Evolutionary conservation across 2,888 invertebrate species (phyloP), one percentile per base, ranked within the genome.

Genomic region (Trachelus stipa): DNA sequence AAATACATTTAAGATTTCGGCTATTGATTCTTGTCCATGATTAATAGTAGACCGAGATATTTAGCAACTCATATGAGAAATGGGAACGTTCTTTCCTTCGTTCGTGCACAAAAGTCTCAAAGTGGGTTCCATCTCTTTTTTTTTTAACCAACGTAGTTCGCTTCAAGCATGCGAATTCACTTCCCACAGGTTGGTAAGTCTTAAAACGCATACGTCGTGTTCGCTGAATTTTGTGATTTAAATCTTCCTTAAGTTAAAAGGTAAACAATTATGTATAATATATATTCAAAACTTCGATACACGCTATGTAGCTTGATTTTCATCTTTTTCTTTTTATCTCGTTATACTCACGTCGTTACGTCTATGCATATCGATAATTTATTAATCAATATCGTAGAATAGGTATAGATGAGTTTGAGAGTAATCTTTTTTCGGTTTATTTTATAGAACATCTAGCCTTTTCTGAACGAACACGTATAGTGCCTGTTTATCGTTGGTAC

Each of bases 321-420:
- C 23, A 23, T 56, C 23, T 56, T 23, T 56, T 56, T 56, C 56
- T 23, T 56, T 56, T 56, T 56, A 56, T 56, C 56, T 33, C 71
- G 71, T 33, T 12, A 75, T 35, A 69, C 69, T 74, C 56, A 69
- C 34, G 35, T 74, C 73, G 56, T 73, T 37, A 68, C 35, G 35
- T 34, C 73, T 77, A 74, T 71, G 71, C 34, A 71, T 71, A 31
- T 71, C 71, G 71, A 40, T 77, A 40, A 77, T 69, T 68, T 68
- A 71, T 71, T 71, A 34, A 75, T 77, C 34, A 69, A 77, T 77
- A 69, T 37, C 69, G 74, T 30, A 77, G 74, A 77, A 69, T 77
- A 71, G 34, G 34, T 73, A n/a, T 77, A 31, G 69, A 40, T 74
- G 34, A 71, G 71, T 33, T 71, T 31, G 71, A 56, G 56, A 56